Percentiles rank a stretch among this genome's conserved stretches.
phyloP scores from a whole-genome alignment of 2,888 invertebrate genomes.

The Pseudococcus longispinus region DNA sequence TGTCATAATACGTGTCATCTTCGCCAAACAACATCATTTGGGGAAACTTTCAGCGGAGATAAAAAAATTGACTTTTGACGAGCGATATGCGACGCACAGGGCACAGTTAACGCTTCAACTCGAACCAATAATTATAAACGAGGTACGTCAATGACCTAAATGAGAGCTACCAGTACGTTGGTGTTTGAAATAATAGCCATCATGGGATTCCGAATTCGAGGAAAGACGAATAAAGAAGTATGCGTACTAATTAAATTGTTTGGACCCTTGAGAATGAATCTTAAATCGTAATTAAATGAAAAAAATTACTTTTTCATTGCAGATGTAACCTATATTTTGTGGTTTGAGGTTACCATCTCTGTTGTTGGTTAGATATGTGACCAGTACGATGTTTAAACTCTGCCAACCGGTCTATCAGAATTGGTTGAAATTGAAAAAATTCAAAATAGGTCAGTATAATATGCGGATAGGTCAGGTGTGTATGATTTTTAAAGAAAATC shows the following conservation, averaged over 20 bases:
- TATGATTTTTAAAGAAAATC: background rate
- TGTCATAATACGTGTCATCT: background rate
- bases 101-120: background rate
- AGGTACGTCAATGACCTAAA: conserved; percentile 26
- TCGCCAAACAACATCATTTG: background rate
- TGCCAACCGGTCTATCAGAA: background rate
- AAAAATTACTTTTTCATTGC: background rate
- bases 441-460: background rate
- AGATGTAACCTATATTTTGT: background rate
- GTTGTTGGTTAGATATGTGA: background rate
- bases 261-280: background rate
- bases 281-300: background rate
- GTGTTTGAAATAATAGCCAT: background rate
- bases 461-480: background rate
- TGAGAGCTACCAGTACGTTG: background rate
- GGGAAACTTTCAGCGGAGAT: background rate
- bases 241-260: background rate
- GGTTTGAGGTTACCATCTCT: background rate
- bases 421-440: background rate
- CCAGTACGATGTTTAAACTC: background rate
- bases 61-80: background rate
- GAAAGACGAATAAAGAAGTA: background rate
- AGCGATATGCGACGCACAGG: background rate
- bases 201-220: background rate
- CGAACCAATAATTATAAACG: conserved; percentile 18